Conservation (phyloP, 2,797 vertebrate genomes). For the Acanthis flammea region DNA sequence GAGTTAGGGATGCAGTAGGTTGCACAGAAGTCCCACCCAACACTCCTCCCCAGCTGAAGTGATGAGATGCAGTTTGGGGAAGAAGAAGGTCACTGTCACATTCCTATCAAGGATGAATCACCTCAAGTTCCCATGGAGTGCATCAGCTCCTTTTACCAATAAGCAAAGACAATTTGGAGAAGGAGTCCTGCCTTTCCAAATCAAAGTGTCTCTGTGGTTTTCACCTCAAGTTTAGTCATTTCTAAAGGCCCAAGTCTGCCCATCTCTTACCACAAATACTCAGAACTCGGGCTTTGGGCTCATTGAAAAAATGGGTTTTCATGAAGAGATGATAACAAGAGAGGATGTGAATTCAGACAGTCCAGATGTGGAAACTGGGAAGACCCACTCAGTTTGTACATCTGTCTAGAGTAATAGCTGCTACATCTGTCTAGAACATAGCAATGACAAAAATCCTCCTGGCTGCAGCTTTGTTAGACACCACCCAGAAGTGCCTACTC, state of each 20-base stretch:
- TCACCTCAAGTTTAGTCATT: not conserved
- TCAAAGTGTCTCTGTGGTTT: not conserved
- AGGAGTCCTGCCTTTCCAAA: not conserved
- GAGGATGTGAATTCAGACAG: not conserved
- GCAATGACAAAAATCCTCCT: not conserved
- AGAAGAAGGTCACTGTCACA: not conserved
- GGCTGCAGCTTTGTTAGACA: not conserved
- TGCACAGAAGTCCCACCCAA: not conserved
- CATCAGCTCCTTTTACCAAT: not conserved
- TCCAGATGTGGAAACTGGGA: not conserved
- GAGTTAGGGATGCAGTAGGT: not conserved
- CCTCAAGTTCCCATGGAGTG: not conserved
- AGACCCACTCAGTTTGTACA: not conserved
- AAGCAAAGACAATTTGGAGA: not conserved
- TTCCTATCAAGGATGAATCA: not conserved
- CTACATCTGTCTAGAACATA: not conserved
- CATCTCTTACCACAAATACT: not conserved
- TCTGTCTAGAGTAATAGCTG: not conserved
- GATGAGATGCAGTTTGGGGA: not conserved
- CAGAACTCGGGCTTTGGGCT: not conserved
- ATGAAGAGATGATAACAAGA: not conserved
- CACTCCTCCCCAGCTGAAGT: not conserved
- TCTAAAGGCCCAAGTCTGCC: not conserved
- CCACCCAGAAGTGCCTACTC: not conserved
- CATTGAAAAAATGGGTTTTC: not conserved